Conservation (phyloP, 2,888 invertebrate species). For the Bellardia pandia region DNA sequence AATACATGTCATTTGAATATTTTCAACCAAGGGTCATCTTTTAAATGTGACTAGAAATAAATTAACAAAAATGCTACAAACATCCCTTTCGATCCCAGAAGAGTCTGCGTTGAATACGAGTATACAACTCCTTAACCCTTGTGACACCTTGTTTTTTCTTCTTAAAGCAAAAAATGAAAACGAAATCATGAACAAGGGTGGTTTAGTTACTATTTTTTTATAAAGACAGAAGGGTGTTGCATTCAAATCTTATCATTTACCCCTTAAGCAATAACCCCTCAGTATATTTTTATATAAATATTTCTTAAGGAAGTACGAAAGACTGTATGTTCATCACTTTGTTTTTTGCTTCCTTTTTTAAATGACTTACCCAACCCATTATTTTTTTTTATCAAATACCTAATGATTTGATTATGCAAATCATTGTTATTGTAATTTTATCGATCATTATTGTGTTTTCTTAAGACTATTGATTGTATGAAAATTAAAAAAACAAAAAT, state of each 20-base stretch:
- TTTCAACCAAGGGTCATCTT: constrained; percentile 13
- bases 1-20: neutral
- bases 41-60: neutral
- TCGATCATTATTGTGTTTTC: constrained; percentile 53
- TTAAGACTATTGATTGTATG: constrained; percentile 33
- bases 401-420: constrained; percentile 72
- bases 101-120: neutral
- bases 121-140: constrained; percentile 32
- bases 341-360: neutral
- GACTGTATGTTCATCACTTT: neutral
- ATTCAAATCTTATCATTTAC: constrained; percentile 20
- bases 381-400: constrained; percentile 33
- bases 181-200: constrained; percentile 36
- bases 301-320: neutral
- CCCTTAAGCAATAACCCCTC: constrained; percentile 24
- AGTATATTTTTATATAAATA: neutral
- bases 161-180: constrained; percentile 4
- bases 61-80: neutral
- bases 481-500: neutral
- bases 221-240: neutral
- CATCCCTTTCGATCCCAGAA: neutral
- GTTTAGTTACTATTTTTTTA: neutral
- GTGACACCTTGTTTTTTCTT: constrained; percentile 27
- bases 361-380: constrained; percentile 55
- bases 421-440: constrained; percentile 36